These are phyloP conservation scores for Hylyphantes graminicola DNA, from an alignment of 1,140 invertebrate species.

Conservation along the genomic window DNA sequence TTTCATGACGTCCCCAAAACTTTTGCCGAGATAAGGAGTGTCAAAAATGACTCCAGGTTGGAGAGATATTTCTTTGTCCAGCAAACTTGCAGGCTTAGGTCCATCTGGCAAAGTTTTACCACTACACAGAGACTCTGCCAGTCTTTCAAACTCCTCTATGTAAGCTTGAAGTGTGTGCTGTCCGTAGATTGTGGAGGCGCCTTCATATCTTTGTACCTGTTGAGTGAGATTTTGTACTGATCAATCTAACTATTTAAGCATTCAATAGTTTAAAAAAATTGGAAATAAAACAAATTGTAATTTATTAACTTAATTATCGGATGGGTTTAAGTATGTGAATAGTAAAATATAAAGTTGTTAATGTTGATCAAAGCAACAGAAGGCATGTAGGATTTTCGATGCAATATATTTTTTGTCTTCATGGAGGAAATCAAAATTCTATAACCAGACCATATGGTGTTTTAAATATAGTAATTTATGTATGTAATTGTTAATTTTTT, in stretches of 20 bases:
- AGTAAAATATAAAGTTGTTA: not conserved
- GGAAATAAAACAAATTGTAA: no score
- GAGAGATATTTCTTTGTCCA: slow-evolving; percentile 78
- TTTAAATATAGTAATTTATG: no score
- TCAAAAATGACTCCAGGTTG: slow-evolving; percentile 85
- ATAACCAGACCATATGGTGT: no score
- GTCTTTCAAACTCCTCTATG: slow-evolving; percentile 78
- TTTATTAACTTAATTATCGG: no score
- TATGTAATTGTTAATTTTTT: no score
- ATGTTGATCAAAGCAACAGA: no score
- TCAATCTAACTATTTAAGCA: no score
- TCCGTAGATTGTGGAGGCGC: slow-evolving; percentile 91
- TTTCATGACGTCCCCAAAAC: slow-evolving; percentile 80
- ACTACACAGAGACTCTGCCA: slow-evolving; percentile 78
- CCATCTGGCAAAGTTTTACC: slow-evolving; percentile 73
- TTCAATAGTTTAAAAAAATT: not conserved
- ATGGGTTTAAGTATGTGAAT: no score
- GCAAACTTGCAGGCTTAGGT: slow-evolving; percentile 78
- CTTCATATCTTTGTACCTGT: slow-evolving; percentile 93
- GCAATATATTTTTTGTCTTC: not conserved
- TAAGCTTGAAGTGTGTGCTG: slow-evolving; percentile 88
- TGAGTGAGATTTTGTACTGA: no score
- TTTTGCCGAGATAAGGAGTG: slow-evolving; percentile 75
- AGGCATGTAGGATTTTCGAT: no score
- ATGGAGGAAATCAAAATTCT: not conserved